Evolutionary conservation across 2,113 vertebrate genomes (phyloP), one percentile per base, ranked within the genome.

Genomic region (Falcunculus frontatus): DNA sequence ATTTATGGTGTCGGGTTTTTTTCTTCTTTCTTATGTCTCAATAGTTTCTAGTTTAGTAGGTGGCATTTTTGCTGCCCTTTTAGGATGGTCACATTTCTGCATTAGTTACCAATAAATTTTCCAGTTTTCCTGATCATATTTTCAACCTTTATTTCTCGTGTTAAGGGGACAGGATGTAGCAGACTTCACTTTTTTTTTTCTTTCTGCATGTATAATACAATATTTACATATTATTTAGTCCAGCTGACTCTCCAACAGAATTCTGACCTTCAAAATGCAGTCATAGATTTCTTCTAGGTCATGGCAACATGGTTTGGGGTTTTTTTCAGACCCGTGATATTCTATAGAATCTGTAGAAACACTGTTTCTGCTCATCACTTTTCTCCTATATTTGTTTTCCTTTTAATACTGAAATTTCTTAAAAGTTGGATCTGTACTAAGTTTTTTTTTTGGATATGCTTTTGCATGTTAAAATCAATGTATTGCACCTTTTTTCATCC

Each of bases 401-500:
- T 60, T 85, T 87, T 62, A 57, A 64, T 84, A 68, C 9, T 78
- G 35, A 60, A 74, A 26, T n/a, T 84, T 84, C 60, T 72, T 63
- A 47, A 44, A 92, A 87, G 27, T 25, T 80, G 16, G 11, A 56
- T 44, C 39, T 72, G 22, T 64, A 35, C 32, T 52, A 73, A 87
- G 39, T 72, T 90, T 50, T 68, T 72, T 22, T 21, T 90, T 73
- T 52, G 12, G 15, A 16, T 83, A 80, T 70, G 35, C 22, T 91
- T 93, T 93, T 90, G 23, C 55, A 72, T 83, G 64, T 77, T 69
- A 81, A 94, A 94, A 88, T 89, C 76, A 90, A 92, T 62, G 72
- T 62, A 81, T 85, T 64, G 26, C 64, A 95, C 85, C 93, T 96
- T 95, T 84, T 95, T 89, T 92, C 68, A 87, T 92, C 83, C 56